phyloP scores from a whole-genome alignment of 2,797 vertebrate species.

The Propithecus perrieri region DNA sequence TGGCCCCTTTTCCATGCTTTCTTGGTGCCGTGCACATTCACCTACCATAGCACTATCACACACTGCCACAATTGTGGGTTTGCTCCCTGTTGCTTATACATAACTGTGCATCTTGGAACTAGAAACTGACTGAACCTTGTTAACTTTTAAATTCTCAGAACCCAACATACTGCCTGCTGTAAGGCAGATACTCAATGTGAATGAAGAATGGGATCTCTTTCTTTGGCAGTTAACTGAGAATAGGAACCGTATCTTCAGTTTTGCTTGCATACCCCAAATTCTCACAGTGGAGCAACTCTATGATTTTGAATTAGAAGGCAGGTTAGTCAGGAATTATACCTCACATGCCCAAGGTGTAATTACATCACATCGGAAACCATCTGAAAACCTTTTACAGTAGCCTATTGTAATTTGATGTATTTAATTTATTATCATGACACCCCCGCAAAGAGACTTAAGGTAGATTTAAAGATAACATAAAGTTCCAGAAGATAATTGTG shows the following conservation, averaged over 20 bases:
- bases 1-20: not conserved
- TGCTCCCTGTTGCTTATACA: not conserved
- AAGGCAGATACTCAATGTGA: not conserved
- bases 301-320: constrained; percentile 39
- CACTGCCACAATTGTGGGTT: not conserved
- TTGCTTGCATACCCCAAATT: not conserved
- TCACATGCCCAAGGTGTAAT: not conserved
- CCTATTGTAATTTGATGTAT: not conserved
- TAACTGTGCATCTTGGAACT: not conserved
- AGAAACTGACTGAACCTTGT: not conserved
- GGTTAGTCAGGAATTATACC: not conserved
- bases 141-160: constrained; percentile 31
- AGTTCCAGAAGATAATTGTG: constrained; percentile 1
- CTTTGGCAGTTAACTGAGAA: not conserved
- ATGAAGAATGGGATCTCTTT: not conserved
- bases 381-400: not conserved
- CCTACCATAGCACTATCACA: not conserved
- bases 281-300: not conserved
- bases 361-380: not conserved
- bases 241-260: not conserved
- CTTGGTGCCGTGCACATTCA: too few species aligned
- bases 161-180: not conserved
- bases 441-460: not conserved
- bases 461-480: not conserved
- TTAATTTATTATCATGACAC: not conserved